Conservation (phyloP, 2,113 vertebrate species). For the Amblyornis subalaris region DNA sequence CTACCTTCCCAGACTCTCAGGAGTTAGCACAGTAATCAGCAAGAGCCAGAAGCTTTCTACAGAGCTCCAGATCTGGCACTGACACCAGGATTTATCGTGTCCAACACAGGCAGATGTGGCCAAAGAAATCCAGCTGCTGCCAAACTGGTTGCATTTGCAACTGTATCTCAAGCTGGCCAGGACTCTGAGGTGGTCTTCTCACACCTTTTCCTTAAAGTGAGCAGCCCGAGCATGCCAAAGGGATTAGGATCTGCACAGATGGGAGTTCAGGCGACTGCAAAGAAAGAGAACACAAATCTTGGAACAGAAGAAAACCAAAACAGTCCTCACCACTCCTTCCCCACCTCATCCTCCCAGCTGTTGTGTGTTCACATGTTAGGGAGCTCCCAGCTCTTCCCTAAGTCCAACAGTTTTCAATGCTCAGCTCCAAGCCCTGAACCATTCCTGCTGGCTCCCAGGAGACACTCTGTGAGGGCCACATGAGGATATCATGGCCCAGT, state of each 20-base stretch:
- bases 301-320: background rate
- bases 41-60: background rate
- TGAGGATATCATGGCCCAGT: background rate
- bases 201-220: background rate
- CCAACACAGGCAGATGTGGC: background rate
- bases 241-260: background rate
- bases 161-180: background rate
- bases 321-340: background rate
- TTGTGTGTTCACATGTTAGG: background rate
- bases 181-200: background rate
- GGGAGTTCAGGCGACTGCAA: background rate
- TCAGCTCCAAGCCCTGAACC: background rate
- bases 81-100: background rate
- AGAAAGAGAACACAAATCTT: background rate
- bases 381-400: background rate
- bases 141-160: background rate
- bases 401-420: background rate
- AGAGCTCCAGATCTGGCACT: background rate
- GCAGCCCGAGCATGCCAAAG: background rate
- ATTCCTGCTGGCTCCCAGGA: background rate
- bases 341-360: background rate
- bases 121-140: background rate
- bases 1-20: background rate
- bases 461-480: fast-evolving
- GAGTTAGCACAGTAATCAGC: background rate